Evolutionary conservation across 2,888 invertebrate genomes (phyloP).

Genomic region (Sceliomorpha sp.): DNA sequence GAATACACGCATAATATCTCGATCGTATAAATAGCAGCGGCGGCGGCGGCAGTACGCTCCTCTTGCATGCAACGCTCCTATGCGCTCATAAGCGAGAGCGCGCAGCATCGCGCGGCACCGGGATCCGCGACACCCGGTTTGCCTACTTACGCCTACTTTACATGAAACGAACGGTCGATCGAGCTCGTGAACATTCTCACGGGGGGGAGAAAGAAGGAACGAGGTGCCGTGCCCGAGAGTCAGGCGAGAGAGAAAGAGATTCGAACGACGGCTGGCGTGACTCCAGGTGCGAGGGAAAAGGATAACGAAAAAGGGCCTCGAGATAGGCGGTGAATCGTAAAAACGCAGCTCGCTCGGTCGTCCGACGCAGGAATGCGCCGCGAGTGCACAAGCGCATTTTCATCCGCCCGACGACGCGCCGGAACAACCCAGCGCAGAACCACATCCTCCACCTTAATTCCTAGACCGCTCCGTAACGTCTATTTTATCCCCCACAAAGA

Average conservation of each 20-base stretch:
- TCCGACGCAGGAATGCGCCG: conserved; percentile 58
- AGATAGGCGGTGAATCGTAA: conserved; percentile 43
- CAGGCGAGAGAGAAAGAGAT: conserved; percentile 13
- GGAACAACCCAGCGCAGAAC: too few species aligned
- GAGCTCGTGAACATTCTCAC: conserved; percentile 63
- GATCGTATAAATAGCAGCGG: conserved; percentile 39
- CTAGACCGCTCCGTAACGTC: conserved; percentile 41
- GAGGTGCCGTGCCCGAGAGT: conserved; percentile 12
- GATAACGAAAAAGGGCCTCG: conserved; percentile 33
- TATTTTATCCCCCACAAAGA: conserved; percentile 50
- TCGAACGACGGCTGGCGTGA: conserved; percentile 1
- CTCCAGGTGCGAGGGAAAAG: conserved; percentile 22
- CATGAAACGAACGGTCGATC: conserved; percentile 66
- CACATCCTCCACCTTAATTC: conserved; percentile 34
- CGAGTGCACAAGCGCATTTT: conserved; percentile 53
- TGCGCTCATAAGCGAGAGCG: conserved; percentile 54
- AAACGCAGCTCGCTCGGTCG: conserved; percentile 56
- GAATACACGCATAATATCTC: conserved; percentile 22
- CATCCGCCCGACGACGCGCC: conserved; percentile 40
- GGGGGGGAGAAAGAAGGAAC: conserved; percentile 17
- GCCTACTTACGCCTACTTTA: conserved; percentile 76
- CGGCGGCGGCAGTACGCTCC: conserved; percentile 29
- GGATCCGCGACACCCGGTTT: conserved; percentile 71
- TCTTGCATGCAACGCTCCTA: conserved; percentile 37
- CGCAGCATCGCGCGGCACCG: conserved; percentile 48